Percentiles rank a stretch among this genome's conserved stretches.
These are phyloP conservation scores for Amphipoea lucens DNA, from an alignment of 2,888 invertebrate genomes.

Conservation along the genomic window DNA sequence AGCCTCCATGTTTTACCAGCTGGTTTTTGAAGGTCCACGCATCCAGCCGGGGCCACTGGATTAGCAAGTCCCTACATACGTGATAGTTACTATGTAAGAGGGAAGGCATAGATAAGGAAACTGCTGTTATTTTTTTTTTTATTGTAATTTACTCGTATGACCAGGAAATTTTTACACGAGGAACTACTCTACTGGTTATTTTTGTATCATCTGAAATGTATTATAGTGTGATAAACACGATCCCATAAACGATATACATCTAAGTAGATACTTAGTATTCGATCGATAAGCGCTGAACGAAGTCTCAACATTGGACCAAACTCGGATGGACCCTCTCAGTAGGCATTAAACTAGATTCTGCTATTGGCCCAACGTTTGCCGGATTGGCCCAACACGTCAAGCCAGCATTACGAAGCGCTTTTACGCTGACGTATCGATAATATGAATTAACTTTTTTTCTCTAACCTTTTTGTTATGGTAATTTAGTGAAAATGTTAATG, in stretches of 20 bases:
- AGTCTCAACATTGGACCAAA: constrained; percentile 30
- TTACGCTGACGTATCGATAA: constrained; percentile 83
- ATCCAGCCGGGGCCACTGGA: neutral
- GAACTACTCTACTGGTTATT: neutral
- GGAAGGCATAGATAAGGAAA: neutral
- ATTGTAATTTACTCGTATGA: neutral
- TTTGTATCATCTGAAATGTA: neutral
- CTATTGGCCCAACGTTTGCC: constrained; percentile 38
- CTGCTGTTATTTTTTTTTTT: neutral
- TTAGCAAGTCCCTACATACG: neutral
- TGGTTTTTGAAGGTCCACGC: neutral
- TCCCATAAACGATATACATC: constrained; percentile 10
- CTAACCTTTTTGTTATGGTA: constrained; percentile 76
- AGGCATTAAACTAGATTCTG: constrained; percentile 7
- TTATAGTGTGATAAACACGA: constrained; percentile 22
- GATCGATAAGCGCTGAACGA: constrained; percentile 33
- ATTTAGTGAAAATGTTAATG: constrained; percentile 85
- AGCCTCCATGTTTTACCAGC: neutral
- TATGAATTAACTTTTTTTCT: constrained; percentile 81
- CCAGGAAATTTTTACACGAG: too few species aligned
- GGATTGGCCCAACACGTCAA: constrained; percentile 43
- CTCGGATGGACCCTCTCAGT: neutral
- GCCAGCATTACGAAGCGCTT: constrained; percentile 72
- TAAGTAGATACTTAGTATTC: constrained; percentile 40
- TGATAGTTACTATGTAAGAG: neutral